Conservation (phyloP, 2,888 invertebrate species). For the Diarsia brunnea region DNA sequence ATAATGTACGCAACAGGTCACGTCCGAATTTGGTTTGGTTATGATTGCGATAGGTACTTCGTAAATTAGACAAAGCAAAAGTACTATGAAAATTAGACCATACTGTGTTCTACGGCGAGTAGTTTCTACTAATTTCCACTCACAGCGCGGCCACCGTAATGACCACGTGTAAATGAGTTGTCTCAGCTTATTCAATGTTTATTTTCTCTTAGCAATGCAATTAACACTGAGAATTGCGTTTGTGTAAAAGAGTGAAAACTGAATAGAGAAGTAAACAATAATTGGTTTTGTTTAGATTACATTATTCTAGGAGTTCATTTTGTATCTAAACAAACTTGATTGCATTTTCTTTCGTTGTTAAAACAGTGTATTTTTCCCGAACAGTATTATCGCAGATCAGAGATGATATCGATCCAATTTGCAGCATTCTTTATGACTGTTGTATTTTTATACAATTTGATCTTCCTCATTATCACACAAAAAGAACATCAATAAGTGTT, state of each 20-base stretch:
- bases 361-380: conserved; percentile 19
- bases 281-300: conserved; percentile 42
- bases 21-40: conserved; percentile 47
- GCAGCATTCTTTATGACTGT: conserved; percentile 44
- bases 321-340: conserved; percentile 16
- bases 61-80: conserved; percentile 37
- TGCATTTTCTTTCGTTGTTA: conserved; percentile 20
- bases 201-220: conserved; percentile 55
- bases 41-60: conserved; percentile 38
- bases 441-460: conserved; percentile 55
- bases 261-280: conserved; percentile 37
- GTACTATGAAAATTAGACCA: conserved; percentile 4
- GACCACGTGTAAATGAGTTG: conserved; percentile 45
- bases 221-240: conserved; percentile 56
- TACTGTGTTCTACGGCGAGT: neutral
- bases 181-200: conserved; percentile 47
- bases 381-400: conserved; percentile 25
- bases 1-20: conserved; percentile 71
- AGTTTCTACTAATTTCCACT: conserved; percentile 22
- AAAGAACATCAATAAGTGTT: conserved; percentile 72
- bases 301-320: conserved; percentile 26
- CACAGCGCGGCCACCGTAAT: neutral
- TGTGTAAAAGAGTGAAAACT: conserved; percentile 53
- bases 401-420: conserved; percentile 49
- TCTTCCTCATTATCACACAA: conserved; percentile 69